Evolutionary conservation across 2,888 invertebrate genomes (phyloP), one percentile per base, ranked within the genome.

Genomic region (Andrena camellia): DNA sequence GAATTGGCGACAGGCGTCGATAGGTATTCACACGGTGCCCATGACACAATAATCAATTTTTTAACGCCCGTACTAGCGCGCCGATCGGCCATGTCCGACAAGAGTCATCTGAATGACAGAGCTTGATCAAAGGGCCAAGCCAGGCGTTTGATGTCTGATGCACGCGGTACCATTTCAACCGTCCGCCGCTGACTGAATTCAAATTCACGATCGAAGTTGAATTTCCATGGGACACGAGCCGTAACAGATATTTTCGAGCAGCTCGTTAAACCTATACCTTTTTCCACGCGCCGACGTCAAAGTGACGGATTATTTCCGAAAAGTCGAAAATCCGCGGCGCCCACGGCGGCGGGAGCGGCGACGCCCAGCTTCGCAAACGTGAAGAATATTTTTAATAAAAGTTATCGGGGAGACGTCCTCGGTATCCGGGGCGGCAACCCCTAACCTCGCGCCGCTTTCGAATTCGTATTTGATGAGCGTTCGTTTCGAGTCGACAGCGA

Each of bases 41-140:
- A 88, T 86, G 87, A 85, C 88, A 88, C 86, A 86, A 88, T 84
- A 87, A 88, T 88, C 86, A 87, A 81, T 88, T 88, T 88, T 88
- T 88, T 86, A 86, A 77, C 86, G 78, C 79, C 63, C 54, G 62
- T 68, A 68, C 75, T 60, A 59, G 54, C 74, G 77, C 60, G 77
- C 54, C 81, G 80, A 72, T 67, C 80, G 84, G 83, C 75, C 83
- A 79, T 88, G 90, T 89, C 82, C 90, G 92, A 92, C 92, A 92
- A 92, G 93, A 92, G 92, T 92, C 93, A 92, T 93, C 93, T 90
- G 91, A 93, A 91, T 91, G 93, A 93, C 93, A 91, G 90, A 91
- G 90, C 89, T 89, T 93, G 94, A 94, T 94, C 94, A 94, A 94
- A 94, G 94, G 92, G 71, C 89, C 88, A 84, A 83, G 84, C 88